A percentile compares a stretch with the other conserved stretches of the same genome.
These are phyloP conservation scores for Linnaemya vulpina DNA, from an alignment of 2,888 invertebrate genomes.

Conservation along the genomic window DNA sequence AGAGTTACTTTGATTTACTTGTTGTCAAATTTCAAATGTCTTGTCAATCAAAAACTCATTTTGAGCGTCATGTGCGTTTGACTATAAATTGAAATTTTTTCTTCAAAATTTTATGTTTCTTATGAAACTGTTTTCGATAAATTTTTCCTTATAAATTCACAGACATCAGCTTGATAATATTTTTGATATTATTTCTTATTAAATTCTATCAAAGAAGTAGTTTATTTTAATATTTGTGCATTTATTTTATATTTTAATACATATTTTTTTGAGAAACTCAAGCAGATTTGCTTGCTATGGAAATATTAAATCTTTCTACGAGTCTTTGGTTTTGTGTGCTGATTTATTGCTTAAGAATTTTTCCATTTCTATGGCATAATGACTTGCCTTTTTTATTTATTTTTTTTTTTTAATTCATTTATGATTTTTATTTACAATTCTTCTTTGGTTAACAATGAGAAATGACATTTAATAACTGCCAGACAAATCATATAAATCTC, in stretches of 20 bases:
- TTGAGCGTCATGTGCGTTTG: conserved; percentile 57
- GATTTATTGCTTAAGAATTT: background rate
- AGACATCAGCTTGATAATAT: background rate
- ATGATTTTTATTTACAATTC: conserved; percentile 13
- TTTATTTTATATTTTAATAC: conserved; percentile 1
- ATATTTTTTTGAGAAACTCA: background rate
- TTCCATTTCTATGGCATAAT: conserved; percentile 21
- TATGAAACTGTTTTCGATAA: background rate
- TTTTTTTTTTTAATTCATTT: background rate
- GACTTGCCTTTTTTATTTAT: conserved; percentile 15
- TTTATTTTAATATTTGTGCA: conserved; percentile 17
- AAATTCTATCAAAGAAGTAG: conserved; percentile 4
- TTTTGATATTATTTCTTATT: background rate
- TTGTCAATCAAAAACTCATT: conserved; percentile 69
- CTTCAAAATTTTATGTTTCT: background rate
- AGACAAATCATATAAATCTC: conserved; percentile 57
- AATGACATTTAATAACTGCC: conserved; percentile 59
- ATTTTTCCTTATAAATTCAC: background rate
- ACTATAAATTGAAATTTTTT: conserved; percentile 32
- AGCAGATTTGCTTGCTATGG: conserved; percentile 1
- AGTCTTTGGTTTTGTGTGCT: background rate
- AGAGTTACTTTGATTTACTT: conserved; percentile 61
- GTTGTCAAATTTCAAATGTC: conserved; percentile 65
- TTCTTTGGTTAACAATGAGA: conserved; percentile 42
- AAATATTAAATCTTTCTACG: conserved; percentile 14